Conservation (phyloP, 2,888 invertebrate genomes). For the Eledona agricola region DNA sequence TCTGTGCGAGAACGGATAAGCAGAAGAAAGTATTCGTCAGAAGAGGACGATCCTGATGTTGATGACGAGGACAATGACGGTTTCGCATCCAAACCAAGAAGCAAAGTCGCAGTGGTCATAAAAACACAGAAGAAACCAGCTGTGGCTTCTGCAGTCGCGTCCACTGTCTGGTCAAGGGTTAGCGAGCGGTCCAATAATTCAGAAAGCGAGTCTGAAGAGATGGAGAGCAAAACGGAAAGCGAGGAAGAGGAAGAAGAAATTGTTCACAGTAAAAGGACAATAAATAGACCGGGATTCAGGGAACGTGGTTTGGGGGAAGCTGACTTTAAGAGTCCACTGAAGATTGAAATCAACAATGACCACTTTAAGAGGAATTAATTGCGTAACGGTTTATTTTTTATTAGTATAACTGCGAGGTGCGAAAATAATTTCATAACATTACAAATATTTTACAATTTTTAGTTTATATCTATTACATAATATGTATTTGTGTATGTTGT, state of each 20-base stretch:
- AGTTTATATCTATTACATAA: too few species aligned
- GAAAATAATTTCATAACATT: neutral
- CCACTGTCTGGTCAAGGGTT: conserved; percentile 58
- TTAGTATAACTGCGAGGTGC: too few species aligned
- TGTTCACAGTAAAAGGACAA: conserved; percentile 21
- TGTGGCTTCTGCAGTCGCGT: conserved; percentile 55
- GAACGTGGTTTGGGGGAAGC: conserved; percentile 12
- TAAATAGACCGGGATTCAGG: conserved; percentile 51
- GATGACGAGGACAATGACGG: conserved; percentile 19
- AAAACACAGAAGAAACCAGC: conserved; percentile 57
- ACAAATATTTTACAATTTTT: neutral
- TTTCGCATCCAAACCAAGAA: conserved; percentile 55
- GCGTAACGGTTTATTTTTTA: conserved; percentile 7
- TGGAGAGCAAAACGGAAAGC: conserved; percentile 38
- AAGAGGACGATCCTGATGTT: conserved; percentile 37
- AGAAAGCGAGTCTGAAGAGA: conserved; percentile 36
- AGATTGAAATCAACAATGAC: conserved; percentile 58
- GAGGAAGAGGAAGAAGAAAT: conserved; percentile 37
- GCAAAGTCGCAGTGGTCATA: conserved; percentile 60
- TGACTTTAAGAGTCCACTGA: conserved; percentile 53
- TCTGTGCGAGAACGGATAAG: neutral
- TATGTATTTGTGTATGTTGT: too few species aligned
- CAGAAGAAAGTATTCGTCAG: conserved; percentile 37
- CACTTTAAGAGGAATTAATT: conserved; percentile 46
- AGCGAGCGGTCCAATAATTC: conserved; percentile 36